Evolutionary conservation across 2,888 invertebrate species (phyloP), one percentile per base, ranked within the genome.

Genomic region (Metalampra italica): DNA sequence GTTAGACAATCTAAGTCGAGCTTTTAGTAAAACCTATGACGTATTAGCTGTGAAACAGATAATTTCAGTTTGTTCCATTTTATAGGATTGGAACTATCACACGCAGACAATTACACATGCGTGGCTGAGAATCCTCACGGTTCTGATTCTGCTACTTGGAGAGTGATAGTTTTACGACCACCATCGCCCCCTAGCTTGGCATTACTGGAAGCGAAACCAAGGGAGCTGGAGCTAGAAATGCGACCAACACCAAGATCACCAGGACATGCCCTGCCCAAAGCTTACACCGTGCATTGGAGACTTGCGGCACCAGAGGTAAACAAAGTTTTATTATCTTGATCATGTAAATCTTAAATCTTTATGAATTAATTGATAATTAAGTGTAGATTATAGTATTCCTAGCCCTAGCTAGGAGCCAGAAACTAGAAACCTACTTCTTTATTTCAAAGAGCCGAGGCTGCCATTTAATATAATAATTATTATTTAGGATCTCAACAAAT

Each of bases 81-180:
- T 34, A 9, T 12, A 94, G 94, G 91, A 64, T 82, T 94, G 54
- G 94, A 94, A 66, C 82, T 92, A 50, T 92, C 93, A 30, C 91
- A 94, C 46, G 93, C 94, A 46, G 95, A 95, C 60, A 95, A 95
- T 84, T 95, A 94, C 75, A 94, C 94, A 4, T 95, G 95, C 67
- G 92, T 93, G 32, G 94, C 94, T 32, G 94, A 94, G 67, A 97
- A 97, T 79, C 91, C 94, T 40, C 95, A 95, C 67, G 97, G 97
- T 0, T 93, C 93, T 43, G 97, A 97, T 76, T 94, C 94, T 43
- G 94, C 95, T 45, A 93, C 93, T 13, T 96, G 96, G 88, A 91
- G 93, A 22, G 90, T 97, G 39, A 91, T 94, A 54, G 95, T 97
- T 0, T 91, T 96, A 62, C 91, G 94, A 64, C 92, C 94, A 11